Evolutionary conservation across 2,888 invertebrate species (phyloP).

Genomic region (Sminthurinus aureus): DNA sequence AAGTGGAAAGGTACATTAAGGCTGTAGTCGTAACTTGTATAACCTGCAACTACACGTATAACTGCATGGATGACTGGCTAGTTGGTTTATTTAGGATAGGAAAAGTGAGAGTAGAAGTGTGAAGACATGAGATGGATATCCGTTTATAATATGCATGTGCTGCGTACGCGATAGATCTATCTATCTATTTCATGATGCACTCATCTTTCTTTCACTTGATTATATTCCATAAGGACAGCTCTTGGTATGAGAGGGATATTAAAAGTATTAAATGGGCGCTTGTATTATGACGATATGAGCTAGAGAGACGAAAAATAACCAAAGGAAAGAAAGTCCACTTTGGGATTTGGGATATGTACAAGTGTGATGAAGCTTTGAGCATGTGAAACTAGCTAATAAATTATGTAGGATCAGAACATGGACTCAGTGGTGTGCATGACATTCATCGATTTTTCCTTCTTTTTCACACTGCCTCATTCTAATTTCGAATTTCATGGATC

Average conservation of each 20-base stretch:
- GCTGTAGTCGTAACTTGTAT: no score
- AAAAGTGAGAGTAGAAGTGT: background rate
- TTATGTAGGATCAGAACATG: background rate
- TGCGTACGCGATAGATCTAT: background rate
- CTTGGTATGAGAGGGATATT: background rate
- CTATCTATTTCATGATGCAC: background rate
- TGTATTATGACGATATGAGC: background rate
- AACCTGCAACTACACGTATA: no score
- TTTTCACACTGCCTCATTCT: background rate
- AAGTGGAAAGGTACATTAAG: background rate
- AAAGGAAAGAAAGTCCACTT: no score
- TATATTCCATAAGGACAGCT: background rate
- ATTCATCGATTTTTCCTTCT: background rate
- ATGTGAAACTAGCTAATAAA: background rate
- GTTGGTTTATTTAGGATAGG: background rate
- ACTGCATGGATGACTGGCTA: background rate
- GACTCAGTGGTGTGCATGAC: background rate
- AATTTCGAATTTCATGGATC: background rate
- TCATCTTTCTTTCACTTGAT: background rate
- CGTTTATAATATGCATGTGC: background rate
- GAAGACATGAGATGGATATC: background rate
- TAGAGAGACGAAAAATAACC: no score
- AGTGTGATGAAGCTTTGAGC: background rate
- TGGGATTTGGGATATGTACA: no score
- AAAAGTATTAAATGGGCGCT: background rate